Percentiles rank a stretch among this genome's conserved stretches.
Conservation (phyloP, 2,113 vertebrate genomes). For the Erpornis zantholeuca region DNA sequence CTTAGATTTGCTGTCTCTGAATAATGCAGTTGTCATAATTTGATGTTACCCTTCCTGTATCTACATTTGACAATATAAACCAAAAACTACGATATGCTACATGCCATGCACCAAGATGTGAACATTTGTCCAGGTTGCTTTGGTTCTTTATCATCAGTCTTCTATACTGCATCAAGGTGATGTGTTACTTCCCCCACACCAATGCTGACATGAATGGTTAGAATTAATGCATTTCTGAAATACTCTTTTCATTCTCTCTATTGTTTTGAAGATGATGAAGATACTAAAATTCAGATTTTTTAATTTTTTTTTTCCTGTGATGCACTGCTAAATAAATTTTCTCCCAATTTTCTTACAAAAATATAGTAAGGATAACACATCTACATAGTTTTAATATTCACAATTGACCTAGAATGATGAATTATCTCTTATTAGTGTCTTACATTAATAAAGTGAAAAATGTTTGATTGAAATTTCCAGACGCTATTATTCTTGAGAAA, state of each 20-base stretch:
- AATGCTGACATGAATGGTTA: neutral
- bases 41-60: constrained; percentile 11
- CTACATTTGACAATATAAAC: neutral
- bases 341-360: neutral
- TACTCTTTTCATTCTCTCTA: neutral
- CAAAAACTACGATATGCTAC: constrained; percentile 4
- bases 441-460: neutral
- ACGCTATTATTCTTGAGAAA: neutral
- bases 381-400: neutral
- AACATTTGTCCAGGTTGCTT: neutral
- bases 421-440: neutral
- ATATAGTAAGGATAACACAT: neutral
- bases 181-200: neutral
- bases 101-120: neutral
- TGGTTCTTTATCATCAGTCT: neutral
- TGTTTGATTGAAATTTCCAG: neutral
- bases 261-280: neutral
- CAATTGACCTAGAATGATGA: neutral
- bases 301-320: neutral
- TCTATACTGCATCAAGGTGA: neutral
- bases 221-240: neutral
- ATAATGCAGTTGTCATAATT: constrained; percentile 45
- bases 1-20: constrained; percentile 41
- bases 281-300: neutral
- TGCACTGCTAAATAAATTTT: neutral